Evolutionary conservation across 2,113 vertebrate genomes (phyloP), one percentile per base, ranked within the genome.

Genomic region (Ellobius talpinus): DNA sequence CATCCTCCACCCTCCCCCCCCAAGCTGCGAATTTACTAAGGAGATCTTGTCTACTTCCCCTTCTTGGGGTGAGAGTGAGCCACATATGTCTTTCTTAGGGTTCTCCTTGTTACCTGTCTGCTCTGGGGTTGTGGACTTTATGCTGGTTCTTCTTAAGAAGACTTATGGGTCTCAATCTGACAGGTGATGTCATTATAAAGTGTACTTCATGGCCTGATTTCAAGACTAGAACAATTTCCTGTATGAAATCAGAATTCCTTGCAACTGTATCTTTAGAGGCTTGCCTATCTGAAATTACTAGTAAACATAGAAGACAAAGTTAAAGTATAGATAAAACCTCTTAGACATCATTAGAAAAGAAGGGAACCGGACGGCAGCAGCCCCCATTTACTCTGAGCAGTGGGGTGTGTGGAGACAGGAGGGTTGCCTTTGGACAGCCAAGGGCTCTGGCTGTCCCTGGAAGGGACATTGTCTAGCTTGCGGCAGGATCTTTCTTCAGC

Each of bases 241-340:
- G 39, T 50, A 68, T 66, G 26, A 95, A 26, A 52, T 52, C 24
- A 91, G 19, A 68, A 89, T 42, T 93, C 2, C 89, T 10, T 88
- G 23, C 31, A 94, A 85, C 5, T 95, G 70, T 86, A 68, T 96
- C 55, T 89, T 89, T 74, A 95, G 50, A 66, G 79, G 29, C 89
- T n/a, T 89, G 96, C 23, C 55, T n/a, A 55, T 8, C 21, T 91
- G 29, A 61, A 96, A 39, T 68, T 36, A 91, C 91, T 12, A 72
- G 3, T 81, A 87, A 77, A 77, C 23, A 14, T 36, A 58, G 14
- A 42, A 73, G 33, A 10, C 29, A 94, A 95, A 36, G 61, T 84
- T 55, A 90, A 87, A 39, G 55, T 84, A 14, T 13, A 23, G 12
- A 63, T 52, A 88, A 89, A 94, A 47, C 81, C 93, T 19, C 2